Conservation (phyloP, 2,888 invertebrate genomes). For the Euzetes globulus region DNA sequence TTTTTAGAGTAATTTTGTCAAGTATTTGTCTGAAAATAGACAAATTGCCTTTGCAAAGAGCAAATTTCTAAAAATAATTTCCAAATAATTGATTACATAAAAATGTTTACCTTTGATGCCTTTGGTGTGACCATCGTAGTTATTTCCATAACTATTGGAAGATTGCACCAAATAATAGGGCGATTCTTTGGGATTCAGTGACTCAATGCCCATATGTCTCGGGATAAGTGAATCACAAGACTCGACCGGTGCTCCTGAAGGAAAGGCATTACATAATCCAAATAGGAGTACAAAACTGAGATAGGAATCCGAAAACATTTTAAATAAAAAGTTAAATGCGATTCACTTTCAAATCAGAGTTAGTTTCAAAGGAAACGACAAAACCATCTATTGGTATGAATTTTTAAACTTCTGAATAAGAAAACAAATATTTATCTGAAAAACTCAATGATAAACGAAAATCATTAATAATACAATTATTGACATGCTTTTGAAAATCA, state of each 20-base stretch:
- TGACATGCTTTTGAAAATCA: background rate
- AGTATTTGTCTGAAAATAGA: too few species aligned
- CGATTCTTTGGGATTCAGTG: constrained; percentile 25
- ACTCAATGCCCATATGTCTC: constrained; percentile 39
- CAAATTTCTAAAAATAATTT: too few species aligned
- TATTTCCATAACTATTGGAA: constrained; percentile 6
- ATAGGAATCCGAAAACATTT: background rate
- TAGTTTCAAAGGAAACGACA: too few species aligned
- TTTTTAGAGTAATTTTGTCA: too few species aligned
- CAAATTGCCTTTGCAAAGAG: too few species aligned
- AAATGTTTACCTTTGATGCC: constrained; percentile 30
- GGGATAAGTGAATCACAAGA: constrained; percentile 41
- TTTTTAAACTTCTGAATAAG: too few species aligned
- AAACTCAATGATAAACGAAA: too few species aligned
- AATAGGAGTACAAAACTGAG: background rate
- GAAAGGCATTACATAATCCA: constrained; percentile 34
- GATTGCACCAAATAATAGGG: constrained; percentile 31
- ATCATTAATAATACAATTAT: background rate
- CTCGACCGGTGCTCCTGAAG: constrained; percentile 41
- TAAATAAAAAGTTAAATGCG: too few species aligned
- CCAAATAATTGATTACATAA: too few species aligned
- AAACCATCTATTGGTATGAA: too few species aligned
- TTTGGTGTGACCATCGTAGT: background rate
- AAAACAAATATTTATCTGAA: too few species aligned
- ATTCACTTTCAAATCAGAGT: too few species aligned